Evolutionary conservation across 1,140 invertebrate genomes (phyloP), one percentile per base, ranked within the genome.

Genomic region (Drosophila eugracilis): DNA sequence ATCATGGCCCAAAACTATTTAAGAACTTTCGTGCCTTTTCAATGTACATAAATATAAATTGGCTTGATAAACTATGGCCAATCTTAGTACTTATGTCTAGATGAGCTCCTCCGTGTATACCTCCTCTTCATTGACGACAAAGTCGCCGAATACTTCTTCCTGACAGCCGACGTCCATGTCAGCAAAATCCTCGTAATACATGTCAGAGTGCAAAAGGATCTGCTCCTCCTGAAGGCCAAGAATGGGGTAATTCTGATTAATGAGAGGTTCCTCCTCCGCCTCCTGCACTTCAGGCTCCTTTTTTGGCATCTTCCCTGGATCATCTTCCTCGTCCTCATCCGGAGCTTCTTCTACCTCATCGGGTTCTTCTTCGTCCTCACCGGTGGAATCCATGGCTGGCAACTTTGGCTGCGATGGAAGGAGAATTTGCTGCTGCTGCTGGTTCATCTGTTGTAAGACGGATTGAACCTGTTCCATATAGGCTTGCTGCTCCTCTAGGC

Each of bases 111-210:
- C 72, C 5, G 78, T 86, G 49, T 79, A 89, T 26, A 90, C 80
- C 59, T 90, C 89, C 45, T 91, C 89, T 30, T 90, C 89, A 47
- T 77, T 90, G 12, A 74, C 69, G 34, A 57, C 57, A 47, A 57
- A 85, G 44, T 86, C 81, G 3, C 67, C 81, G 15, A 78, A 86
- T n/a, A 89, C 85, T 30, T 89, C 85, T 58, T 88, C 84, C 48
- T 89, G 79, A 48, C 76, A 89, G 39, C 78, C 81, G 28, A 89
- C 78, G 32, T 89, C 84, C 84, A 89, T 89, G 54, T 89, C 84
- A 19, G 59, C 75, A 34, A 86, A 81, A 24, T 88, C 83, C 21
- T 63, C 70, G 39, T 86, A 79, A 30, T 74, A 80, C 66, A 85
- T 77, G 39, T 86, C 79, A 10, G 52, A 47, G 37, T 78, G 69